Base-by-base conservation (phyloP, 1,140 invertebrate genomes). In the Dinoponera quadriceps region DNA sequence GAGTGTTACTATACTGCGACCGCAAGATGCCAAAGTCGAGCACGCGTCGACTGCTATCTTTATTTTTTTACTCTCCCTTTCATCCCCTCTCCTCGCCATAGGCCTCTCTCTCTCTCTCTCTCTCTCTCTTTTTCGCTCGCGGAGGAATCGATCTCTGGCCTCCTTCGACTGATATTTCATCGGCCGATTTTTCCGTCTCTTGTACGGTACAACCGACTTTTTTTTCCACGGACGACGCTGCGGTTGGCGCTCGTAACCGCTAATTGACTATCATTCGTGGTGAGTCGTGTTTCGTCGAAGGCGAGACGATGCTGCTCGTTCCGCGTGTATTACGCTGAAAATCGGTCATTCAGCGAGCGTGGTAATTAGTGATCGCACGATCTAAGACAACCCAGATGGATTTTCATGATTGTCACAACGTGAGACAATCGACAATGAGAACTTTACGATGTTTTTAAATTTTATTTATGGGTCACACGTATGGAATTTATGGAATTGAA, bases 1-100 rank as follows among this genome's bases (percentile, higher is more conserved):
- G 65, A 80, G 65, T 80, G 75, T 80, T 80, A 80, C 75, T 80
- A 65, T 65, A 80, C 71, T 80, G 71, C 55, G 65, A 80, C 75
- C n/a, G 75, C 75, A 69, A 80, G 65, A 80, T 57, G 75, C 65
- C 51, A 29, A 78, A 78, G 75, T 48, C 74, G 74, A 78, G 75
- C 75, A 65, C 62, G 82, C 62, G 71, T 54, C 44, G 48, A 18
- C 66, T 27, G 25, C 9, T 75, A 48, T 66, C 14, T 60, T 38
- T n/a, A n/a, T n/a, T n/a, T n/a, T n/a, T n/a, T 14, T 1, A 29
- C 33, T 55, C 33, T 55, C 25, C 48, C 14, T 44, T 1, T 14
- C 14, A 4, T 48, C 14, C 20, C 49, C 29, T 20, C 11, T 20
- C 29, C 18, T 33, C 69, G 18, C 18, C 9, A 9, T 68, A 33